These are phyloP conservation scores for Galbula dea DNA, from an alignment of 2,113 vertebrate species.

Conservation along the genomic window DNA sequence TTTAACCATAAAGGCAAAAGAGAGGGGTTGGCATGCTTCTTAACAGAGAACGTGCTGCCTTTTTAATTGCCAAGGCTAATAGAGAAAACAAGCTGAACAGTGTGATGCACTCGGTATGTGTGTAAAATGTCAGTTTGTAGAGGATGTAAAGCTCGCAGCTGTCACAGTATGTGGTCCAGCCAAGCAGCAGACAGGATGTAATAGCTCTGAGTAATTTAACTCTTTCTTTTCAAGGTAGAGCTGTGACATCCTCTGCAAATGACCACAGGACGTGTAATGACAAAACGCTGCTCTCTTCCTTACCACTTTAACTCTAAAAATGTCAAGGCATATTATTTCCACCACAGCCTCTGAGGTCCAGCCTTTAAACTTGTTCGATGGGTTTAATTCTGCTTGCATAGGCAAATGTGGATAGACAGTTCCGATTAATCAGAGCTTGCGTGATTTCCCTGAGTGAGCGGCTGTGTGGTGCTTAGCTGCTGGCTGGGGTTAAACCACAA, in stretches of 20 bases:
- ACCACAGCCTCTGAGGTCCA: neutral
- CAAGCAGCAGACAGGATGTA: constrained; percentile 46
- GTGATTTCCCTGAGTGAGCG: neutral
- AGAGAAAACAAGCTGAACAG: constrained; percentile 42
- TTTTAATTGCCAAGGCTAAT: constrained; percentile 52
- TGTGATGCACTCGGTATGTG: neutral
- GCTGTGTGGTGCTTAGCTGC: neutral
- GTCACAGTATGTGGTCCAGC: constrained; percentile 35
- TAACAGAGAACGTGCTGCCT: constrained; percentile 29
- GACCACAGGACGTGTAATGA: neutral
- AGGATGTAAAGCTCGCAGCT: constrained; percentile 37
- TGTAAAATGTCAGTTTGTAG: constrained; percentile 59
- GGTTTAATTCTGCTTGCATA: constrained; percentile 23
- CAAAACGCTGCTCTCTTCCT: neutral
- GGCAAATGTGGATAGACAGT: constrained; percentile 6
- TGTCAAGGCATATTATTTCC: constrained; percentile 13
- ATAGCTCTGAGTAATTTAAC: constrained; percentile 54
- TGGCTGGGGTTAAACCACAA: neutral
- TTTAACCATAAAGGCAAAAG: neutral
- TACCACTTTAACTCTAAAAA: constrained; percentile 27
- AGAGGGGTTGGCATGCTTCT: neutral
- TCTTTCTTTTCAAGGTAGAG: constrained; percentile 23
- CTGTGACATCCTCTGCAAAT: constrained; percentile 1
- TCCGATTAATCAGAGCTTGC: neutral
- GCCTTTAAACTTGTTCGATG: neutral